A percentile compares a stretch with the other conserved stretches of the same genome.
phyloP scores from a whole-genome alignment of 2,888 invertebrate genomes.

The Cheilosia pagana region DNA sequence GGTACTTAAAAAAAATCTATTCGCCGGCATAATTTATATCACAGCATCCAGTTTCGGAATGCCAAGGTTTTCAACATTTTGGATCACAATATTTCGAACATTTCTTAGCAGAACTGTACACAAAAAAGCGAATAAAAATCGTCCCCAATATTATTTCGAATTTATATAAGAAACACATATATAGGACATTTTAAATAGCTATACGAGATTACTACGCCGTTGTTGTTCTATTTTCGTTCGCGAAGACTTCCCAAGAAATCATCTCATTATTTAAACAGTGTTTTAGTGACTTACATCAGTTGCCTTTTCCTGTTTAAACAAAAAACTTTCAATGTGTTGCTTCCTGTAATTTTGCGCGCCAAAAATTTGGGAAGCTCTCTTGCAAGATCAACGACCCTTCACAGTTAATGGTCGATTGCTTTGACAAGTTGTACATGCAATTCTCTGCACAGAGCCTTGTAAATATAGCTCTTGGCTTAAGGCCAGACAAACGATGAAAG shows the following conservation, averaged over 20 bases:
- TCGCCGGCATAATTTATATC: too few relatives aligned
- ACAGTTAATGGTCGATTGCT: conserved; percentile 20
- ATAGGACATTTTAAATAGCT: conserved; percentile 21
- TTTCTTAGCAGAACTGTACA: too few relatives aligned
- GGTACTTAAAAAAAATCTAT: too few relatives aligned
- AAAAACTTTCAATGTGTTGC: not conserved
- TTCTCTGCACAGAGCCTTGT: conserved; percentile 28
- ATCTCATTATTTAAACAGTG: conserved; percentile 22
- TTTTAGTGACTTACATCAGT: conserved; percentile 12
- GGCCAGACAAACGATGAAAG: conserved; percentile 30
- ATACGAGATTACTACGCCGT: conserved; percentile 19
- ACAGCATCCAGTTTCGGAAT: too few relatives aligned
- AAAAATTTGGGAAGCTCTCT: not conserved
- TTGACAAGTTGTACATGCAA: not conserved
- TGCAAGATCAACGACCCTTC: conserved; percentile 61
- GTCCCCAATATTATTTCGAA: not conserved
- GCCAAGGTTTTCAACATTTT: too few relatives aligned
- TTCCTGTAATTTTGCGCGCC: conserved; percentile 49
- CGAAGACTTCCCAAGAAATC: conserved; percentile 36
- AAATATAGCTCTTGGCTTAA: conserved; percentile 43
- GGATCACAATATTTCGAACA: too few relatives aligned
- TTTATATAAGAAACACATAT: not conserved
- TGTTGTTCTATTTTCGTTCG: conserved; percentile 29
- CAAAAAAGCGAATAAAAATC: not conserved
- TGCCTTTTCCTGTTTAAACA: not conserved